These are phyloP conservation scores for Montipora sp. DNA, from an alignment of 64 coral and sea anemone species.

Conservation along the genomic window DNA sequence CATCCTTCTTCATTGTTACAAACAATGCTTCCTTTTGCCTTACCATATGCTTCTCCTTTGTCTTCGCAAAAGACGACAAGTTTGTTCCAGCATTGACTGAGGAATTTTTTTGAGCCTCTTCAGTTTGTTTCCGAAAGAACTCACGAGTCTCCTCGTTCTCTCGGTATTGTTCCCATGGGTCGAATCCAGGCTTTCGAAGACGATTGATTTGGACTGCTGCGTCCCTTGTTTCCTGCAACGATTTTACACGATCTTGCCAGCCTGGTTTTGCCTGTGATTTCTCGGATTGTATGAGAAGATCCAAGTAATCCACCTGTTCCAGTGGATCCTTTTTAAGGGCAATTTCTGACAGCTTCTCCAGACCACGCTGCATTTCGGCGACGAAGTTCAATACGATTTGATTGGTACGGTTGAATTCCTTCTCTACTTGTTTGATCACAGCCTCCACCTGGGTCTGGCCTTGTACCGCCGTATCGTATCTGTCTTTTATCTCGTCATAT, in stretches of 20 bases:
- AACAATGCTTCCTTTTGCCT: neutral
- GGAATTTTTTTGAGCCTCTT: neutral
- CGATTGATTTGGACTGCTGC: slow-evolving; percentile 1
- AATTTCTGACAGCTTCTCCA: slow-evolving; percentile 61
- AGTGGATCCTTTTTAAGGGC: slow-evolving; percentile 74
- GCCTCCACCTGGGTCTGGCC: no score
- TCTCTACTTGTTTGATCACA: neutral
- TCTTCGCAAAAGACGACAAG: no score
- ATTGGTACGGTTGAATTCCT: slow-evolving; percentile 37
- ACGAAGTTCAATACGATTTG: slow-evolving; percentile 4
- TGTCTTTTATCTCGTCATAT: slow-evolving; percentile 13
- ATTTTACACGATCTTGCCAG: slow-evolving; percentile 48
- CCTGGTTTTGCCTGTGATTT: slow-evolving; percentile 68
- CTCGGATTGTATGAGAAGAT: slow-evolving; percentile 68
- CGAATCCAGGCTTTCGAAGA: slow-evolving; percentile 29
- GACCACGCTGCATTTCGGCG: slow-evolving; percentile 53
- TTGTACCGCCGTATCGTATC: no score
- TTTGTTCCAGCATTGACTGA: neutral
- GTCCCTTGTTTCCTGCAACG: slow-evolving; percentile 53
- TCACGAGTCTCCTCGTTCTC: slow-evolving; percentile 51
- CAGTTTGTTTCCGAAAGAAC: slow-evolving; percentile 19
- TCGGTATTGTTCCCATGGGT: slow-evolving; percentile 61
- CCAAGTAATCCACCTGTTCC: slow-evolving; percentile 64
- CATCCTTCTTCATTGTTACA: neutral
- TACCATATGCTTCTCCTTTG: neutral